These are phyloP conservation scores for Trachythela sp. DNA, from an alignment of 64 coral and sea anemone genomes.

Conservation along the genomic window DNA sequence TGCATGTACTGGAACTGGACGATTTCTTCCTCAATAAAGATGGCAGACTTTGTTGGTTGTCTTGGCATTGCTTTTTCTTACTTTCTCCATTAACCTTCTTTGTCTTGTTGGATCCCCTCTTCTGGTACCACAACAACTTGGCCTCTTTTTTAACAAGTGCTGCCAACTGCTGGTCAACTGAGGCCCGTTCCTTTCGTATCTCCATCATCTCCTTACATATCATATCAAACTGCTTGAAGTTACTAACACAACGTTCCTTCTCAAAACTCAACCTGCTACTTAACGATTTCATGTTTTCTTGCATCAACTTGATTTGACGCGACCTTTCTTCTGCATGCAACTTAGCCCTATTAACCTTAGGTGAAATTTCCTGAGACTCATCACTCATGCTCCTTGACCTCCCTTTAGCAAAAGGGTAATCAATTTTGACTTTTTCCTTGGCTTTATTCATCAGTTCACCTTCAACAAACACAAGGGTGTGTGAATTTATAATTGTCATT, in stretches of 20 bases:
- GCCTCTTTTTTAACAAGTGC: no score
- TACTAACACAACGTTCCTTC: not conserved
- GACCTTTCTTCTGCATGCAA: slow-evolving; percentile 9
- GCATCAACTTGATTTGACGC: not conserved
- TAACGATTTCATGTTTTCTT: not conserved
- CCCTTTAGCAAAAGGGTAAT: slow-evolving; percentile 14
- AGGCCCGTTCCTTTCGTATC: no score
- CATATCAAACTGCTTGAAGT: slow-evolving; percentile 9
- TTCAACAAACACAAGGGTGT: not conserved
- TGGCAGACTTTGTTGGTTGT: not conserved
- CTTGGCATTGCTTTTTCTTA: not conserved
- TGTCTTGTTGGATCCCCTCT: no score
- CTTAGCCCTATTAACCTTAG: not conserved
- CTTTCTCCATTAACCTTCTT: not conserved
- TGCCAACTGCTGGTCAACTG: no score
- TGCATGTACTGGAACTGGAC: not conserved
- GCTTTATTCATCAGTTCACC: slow-evolving; percentile 23
- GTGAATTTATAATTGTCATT: not conserved
- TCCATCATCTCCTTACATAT: no score
- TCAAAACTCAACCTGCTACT: not conserved
- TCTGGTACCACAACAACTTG: no score
- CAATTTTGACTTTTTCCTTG: not conserved
- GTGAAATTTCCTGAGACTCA: not conserved
- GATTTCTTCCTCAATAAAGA: not conserved
- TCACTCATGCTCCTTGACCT: not conserved